These are phyloP conservation scores for Loxodonta africana DNA, from an alignment of 2,113 vertebrate species.

Conservation along the genomic window DNA sequence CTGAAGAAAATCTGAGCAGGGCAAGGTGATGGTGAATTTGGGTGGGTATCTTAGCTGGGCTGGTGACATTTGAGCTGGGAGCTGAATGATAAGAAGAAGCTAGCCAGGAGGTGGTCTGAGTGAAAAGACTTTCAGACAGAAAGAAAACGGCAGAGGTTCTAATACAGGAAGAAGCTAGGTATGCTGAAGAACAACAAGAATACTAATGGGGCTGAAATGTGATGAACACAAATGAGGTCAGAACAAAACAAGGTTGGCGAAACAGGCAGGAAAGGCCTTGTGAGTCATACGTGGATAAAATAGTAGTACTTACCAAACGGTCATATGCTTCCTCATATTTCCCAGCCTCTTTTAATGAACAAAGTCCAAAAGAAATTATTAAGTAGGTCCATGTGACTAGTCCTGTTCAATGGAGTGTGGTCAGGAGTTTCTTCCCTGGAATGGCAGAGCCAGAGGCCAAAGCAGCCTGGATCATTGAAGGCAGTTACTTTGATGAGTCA, in stretches of 20 bases:
- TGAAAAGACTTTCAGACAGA: not conserved
- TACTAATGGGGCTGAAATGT: not conserved
- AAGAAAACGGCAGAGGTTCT: not conserved
- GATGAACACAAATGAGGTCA: not conserved
- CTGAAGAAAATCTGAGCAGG: not conserved
- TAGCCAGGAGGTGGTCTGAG: not conserved
- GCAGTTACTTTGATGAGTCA: not conserved
- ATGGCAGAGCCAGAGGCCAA: not conserved
- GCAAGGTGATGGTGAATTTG: not conserved
- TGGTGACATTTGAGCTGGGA: not conserved
- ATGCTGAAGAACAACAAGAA: not conserved
- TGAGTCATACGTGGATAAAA: not conserved
- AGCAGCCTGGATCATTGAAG: not conserved
- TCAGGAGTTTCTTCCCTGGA: not conserved
- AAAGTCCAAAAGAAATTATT: not conserved
- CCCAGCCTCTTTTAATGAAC: not conserved
- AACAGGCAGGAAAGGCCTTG: not conserved
- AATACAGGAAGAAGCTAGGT: not conserved
- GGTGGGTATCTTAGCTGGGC: not conserved
- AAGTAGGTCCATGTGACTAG: not conserved
- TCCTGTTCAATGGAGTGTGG: not conserved
- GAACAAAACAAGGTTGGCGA: not conserved
- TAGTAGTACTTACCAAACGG: not conserved
- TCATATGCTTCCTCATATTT: too few relatives aligned
- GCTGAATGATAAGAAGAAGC: not conserved